Conservation (phyloP, 2,888 invertebrate genomes). For the Liodrosophila aerea region DNA sequence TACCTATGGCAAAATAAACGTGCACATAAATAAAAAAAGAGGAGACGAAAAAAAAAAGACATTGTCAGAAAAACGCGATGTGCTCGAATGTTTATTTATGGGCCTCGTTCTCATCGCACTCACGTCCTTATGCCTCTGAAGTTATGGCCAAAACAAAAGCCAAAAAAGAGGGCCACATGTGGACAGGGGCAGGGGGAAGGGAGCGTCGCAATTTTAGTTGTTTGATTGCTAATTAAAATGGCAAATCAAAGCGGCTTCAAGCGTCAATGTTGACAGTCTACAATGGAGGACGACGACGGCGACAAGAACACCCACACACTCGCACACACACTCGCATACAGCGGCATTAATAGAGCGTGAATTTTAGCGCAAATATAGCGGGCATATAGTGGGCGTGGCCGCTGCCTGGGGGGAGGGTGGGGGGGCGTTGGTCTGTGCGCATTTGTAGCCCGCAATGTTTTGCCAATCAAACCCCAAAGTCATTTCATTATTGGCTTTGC, state of each 20-base stretch:
- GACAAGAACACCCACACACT: constrained; percentile 13
- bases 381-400: constrained; percentile 10
- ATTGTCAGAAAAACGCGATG: constrained; percentile 59
- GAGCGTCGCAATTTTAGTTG: constrained; percentile 44
- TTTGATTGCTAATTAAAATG: constrained; percentile 75
- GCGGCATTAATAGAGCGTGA: constrained; percentile 77
- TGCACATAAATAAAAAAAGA: constrained; percentile 68
- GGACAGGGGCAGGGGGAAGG: neutral
- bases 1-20: constrained; percentile 63
- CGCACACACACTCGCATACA: constrained; percentile 1
- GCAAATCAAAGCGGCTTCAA: constrained; percentile 63
- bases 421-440: constrained; percentile 34
- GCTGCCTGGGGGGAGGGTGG: constrained; percentile 13
- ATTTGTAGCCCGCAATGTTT: constrained; percentile 75
- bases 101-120: constrained; percentile 14
- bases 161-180: constrained; percentile 10
- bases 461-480: constrained; percentile 80
- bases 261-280: constrained; percentile 61
- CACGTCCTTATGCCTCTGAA: constrained; percentile 25
- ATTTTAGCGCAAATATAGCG: constrained; percentile 64
- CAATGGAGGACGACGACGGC: constrained; percentile 33
- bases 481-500: constrained; percentile 80
- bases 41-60: constrained; percentile 38
- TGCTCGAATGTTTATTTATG: constrained; percentile 60
- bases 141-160: constrained; percentile 33